Base-by-base conservation (phyloP, 2,113 vertebrate genomes). In the Macroglossus sobrinus region DNA sequence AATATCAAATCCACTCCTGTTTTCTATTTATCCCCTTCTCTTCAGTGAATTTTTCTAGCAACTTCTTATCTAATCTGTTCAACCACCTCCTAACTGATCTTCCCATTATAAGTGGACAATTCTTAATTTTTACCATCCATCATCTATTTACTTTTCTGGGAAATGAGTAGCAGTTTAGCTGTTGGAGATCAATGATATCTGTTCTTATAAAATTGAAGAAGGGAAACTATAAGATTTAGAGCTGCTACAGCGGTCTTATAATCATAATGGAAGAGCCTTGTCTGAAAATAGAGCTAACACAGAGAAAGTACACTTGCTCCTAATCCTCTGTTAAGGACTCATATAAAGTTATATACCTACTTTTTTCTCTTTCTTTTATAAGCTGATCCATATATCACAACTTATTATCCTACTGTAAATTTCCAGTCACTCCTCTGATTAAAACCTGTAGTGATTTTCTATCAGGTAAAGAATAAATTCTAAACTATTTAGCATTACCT, bases 381-480 rank as follows among this genome's bases (percentile, higher is more conserved):
- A 79, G 33, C 7, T 55, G 38, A 85, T 35, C 19, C 28, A 38
- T 7, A 35, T 28, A 19, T 45, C 47, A 64, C 2, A 47, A 61
- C 9, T 79, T 64, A 35, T 89, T 53, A 93, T 26, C 63, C 72
- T 85, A 2, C 24, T 28, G 21, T 8, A 43, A 66, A 82, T 33
- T 72, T 68, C 24, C 8, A 55, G 18, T 45, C 10, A 45, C 6
- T 38, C 40, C 12, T 75, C 26, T 78, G 53, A 57, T 78, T 71
- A 68, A 89, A 86, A 91, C 14, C 18, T 84, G 9, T 33, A 12
- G 0, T 53, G 47, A 93, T 45, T 68, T 5, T 18, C 15, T 74
- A n/a, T 64, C 24, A 74, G 40, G 35, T 78, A 81, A 91, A 71
- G 45, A 91, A 84, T 63, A 89, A 80, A 89, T 85, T 38, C 18